Conservation (phyloP, 1,140 invertebrate genomes). For the Pollicipes pollicipes region DNA sequence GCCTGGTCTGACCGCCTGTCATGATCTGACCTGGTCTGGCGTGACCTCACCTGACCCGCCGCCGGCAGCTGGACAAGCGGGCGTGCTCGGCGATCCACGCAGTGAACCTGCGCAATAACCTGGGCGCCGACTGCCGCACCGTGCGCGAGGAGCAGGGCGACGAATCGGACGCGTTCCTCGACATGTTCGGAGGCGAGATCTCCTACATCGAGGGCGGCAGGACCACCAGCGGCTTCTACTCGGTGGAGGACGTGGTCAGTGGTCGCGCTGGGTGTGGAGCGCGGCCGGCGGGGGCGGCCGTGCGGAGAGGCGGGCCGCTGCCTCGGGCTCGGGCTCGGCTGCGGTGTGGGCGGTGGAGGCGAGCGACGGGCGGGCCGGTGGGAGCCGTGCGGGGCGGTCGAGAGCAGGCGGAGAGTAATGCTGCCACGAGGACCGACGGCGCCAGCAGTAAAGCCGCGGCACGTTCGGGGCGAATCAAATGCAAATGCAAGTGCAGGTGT, state of each 20-base stretch:
- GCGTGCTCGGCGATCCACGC: slow-evolving; percentile 98
- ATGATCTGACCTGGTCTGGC: background rate
- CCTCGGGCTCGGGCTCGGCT: slow-evolving; percentile 84
- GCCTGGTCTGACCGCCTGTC: no score
- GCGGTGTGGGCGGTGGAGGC: no score
- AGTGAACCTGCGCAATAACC: slow-evolving; percentile 87
- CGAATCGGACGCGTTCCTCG: slow-evolving; percentile 88
- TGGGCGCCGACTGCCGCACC: slow-evolving; percentile 92
- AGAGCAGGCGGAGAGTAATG: no score
- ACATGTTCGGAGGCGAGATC: slow-evolving; percentile 79
- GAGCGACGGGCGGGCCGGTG: no score
- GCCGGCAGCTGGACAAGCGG: slow-evolving; percentile 71
- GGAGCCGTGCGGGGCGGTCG: no score
- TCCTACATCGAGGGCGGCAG: slow-evolving; percentile 91
- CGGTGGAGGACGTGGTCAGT: slow-evolving; percentile 73
- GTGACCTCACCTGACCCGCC: background rate
- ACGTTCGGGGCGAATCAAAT: no score
- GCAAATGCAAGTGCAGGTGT: no score
- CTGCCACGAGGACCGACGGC: no score
- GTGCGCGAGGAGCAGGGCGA: slow-evolving; percentile 90
- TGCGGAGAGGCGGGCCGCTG: slow-evolving; percentile 61
- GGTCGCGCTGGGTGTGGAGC: slow-evolving; percentile 50
- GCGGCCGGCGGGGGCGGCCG: slow-evolving; percentile 75
- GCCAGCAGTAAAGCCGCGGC: no score
- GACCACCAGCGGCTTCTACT: slow-evolving; percentile 92